Evolutionary conservation across 2,888 invertebrate genomes (phyloP).

Genomic region (Smittia aterrima): DNA sequence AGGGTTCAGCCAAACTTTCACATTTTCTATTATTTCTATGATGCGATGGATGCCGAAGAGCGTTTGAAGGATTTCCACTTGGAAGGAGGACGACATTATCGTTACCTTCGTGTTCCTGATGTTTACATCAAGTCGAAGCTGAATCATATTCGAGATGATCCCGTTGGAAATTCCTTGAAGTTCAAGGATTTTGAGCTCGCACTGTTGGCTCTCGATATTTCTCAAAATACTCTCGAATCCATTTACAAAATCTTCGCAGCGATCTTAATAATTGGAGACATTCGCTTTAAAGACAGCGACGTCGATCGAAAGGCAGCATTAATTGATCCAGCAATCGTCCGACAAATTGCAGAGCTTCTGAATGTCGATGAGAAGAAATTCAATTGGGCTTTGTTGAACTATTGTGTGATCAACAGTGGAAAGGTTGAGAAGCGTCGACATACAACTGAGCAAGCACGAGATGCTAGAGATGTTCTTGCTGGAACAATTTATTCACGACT

Average conservation of each 20-base stretch:
- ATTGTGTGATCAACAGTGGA: conserved; percentile 75
- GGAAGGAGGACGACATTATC: conserved; percentile 67
- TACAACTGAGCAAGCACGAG: conserved; percentile 75
- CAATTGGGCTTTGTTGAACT: conserved; percentile 80
- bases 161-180: conserved; percentile 62
- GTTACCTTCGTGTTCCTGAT: conserved; percentile 68
- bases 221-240: conserved; percentile 66
- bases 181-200: conserved; percentile 65
- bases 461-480: conserved; percentile 81
- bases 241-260: conserved; percentile 71
- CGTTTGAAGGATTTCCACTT: conserved; percentile 67
- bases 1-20: conserved; percentile 87
- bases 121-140: conserved; percentile 58
- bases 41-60: conserved; percentile 70
- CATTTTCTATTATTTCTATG: conserved; percentile 86
- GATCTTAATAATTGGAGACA: conserved; percentile 75
- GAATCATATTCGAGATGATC: conserved; percentile 64
- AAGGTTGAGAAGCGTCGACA: conserved; percentile 55
- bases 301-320: conserved; percentile 64
- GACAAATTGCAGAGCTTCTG: conserved; percentile 70
- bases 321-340: conserved; percentile 68
- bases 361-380: conserved; percentile 79
- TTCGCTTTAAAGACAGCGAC: conserved; percentile 69
- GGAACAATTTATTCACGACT: conserved; percentile 79
- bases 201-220: conserved; percentile 68